Evolutionary conservation across 2,113 vertebrate genomes (phyloP), one percentile per base, ranked within the genome.

Genomic region (Gopherus flavomarginatus): DNA sequence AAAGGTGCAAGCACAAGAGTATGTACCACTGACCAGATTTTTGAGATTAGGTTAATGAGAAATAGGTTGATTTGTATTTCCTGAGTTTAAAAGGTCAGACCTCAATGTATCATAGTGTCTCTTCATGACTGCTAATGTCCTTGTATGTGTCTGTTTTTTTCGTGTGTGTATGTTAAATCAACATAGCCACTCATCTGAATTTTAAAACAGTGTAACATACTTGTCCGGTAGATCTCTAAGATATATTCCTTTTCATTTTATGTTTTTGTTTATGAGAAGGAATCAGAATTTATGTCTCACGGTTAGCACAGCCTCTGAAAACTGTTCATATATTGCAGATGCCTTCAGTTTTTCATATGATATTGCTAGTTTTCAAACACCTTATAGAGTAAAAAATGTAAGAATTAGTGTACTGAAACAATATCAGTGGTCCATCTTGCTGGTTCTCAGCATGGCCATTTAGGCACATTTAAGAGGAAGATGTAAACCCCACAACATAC

Each of bases 51-150:
- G 88, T 95, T 97, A 96, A 95, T 94, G 89, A 95, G 93, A 94
- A 96, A 95, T 96, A 57, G 29, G 53, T 94, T 97, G 92, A 95
- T 96, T 96, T 95, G 89, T 96, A 93, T 50, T 97, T 95, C 95
- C 96, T 95, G 93, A 87, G 95, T 95, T 96, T 97, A 92, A 95
- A 96, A 96, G 96, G 95, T 85, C 90, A 96, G 81, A 86, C 96
- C 47, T 97, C 52, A 62, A 85, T 49, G 52, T 75, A 94, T 96
- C 83, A 31, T 56, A 84, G 84, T 53, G 87, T 88, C 81, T 75
- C 86, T 89, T 6, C 62, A 92, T 56, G 44, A 50, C 56, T 87
- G 59, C 56, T 94, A 88, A 89, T 49, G 35, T 56, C 90, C 7
- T 0, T 27, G 75, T 78, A 44, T 38, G n/a, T 77, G 38, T 77